Conservation (phyloP, 2,113 vertebrate species). For the Myrmecophaga tridactyla region DNA sequence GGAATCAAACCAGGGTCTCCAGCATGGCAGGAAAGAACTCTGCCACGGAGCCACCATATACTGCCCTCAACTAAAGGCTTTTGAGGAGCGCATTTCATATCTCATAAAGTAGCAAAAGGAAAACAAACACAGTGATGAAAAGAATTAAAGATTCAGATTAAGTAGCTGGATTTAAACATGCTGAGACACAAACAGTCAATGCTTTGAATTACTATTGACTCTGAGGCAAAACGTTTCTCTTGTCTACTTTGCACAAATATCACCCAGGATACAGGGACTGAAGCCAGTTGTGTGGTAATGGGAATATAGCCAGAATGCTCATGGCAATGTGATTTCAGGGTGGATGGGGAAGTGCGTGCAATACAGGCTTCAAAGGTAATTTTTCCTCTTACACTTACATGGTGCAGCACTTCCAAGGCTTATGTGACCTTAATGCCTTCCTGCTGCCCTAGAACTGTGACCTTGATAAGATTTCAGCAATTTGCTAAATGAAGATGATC, state of each 20-base stretch:
- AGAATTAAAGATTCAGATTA: constrained; percentile 52
- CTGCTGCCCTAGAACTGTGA: background rate
- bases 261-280: background rate
- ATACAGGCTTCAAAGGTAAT: background rate
- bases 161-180: constrained; percentile 29
- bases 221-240: constrained; percentile 49
- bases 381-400: background rate
- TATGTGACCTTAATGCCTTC: background rate
- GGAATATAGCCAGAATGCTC: background rate
- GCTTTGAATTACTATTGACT: constrained; percentile 52
- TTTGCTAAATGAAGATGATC: constrained; percentile 14
- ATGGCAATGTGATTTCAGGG: background rate
- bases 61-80: constrained; percentile 25
- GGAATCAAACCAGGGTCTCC: no score
- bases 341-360: background rate
- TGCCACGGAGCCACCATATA: no score
- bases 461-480: background rate
- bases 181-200: constrained; percentile 17
- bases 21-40: no score
- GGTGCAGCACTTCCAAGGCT: background rate
- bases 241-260: background rate
- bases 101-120: constrained; percentile 58
- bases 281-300: background rate
- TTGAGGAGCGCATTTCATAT: constrained; percentile 28
- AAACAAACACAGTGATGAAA: constrained; percentile 41